Percentiles rank a stretch among this genome's conserved stretches.
Conservation (phyloP, 2,888 invertebrate genomes). For the Agrypnus murinus region DNA sequence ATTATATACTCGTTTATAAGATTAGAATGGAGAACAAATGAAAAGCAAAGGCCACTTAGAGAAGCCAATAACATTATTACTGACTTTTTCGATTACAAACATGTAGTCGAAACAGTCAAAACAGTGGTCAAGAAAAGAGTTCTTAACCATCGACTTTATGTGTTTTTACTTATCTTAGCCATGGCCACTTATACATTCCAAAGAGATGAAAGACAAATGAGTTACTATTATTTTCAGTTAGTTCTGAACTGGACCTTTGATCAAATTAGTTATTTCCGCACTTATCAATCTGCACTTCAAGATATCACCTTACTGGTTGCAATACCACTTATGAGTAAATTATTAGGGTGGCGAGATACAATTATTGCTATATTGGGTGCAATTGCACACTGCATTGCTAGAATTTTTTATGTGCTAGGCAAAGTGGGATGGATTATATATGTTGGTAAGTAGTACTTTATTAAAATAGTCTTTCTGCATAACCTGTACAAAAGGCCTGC, state of each 20-base stretch:
- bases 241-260: slow-evolving; percentile 83
- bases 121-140: slow-evolving; percentile 78
- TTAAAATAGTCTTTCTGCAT: too few relatives aligned
- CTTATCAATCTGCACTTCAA: slow-evolving; percentile 82
- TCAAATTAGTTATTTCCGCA: slow-evolving; percentile 81
- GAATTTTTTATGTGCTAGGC: slow-evolving; percentile 81
- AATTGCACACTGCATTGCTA: slow-evolving; percentile 79
- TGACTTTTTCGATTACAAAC: slow-evolving; percentile 84
- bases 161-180: slow-evolving; percentile 81
- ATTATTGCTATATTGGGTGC: slow-evolving; percentile 84
- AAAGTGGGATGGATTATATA: slow-evolving; percentile 76
- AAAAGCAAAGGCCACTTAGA: slow-evolving; percentile 77
- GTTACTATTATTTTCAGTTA: slow-evolving; percentile 83
- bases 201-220: slow-evolving; percentile 85
- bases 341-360: slow-evolving; percentile 81
- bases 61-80: slow-evolving; percentile 74
- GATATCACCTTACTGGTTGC: slow-evolving; percentile 82
- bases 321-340: slow-evolving; percentile 82
- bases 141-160: slow-evolving; percentile 75
- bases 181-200: slow-evolving; percentile 90
- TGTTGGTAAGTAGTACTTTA: slow-evolving; percentile 71
- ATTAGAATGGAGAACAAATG: slow-evolving; percentile 82
- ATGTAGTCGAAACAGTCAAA: slow-evolving; percentile 77
- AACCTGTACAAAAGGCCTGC: too few relatives aligned
- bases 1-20: slow-evolving; percentile 79